Conservation (phyloP, 2,797 vertebrate genomes). For the Notamacropus eugenii region DNA sequence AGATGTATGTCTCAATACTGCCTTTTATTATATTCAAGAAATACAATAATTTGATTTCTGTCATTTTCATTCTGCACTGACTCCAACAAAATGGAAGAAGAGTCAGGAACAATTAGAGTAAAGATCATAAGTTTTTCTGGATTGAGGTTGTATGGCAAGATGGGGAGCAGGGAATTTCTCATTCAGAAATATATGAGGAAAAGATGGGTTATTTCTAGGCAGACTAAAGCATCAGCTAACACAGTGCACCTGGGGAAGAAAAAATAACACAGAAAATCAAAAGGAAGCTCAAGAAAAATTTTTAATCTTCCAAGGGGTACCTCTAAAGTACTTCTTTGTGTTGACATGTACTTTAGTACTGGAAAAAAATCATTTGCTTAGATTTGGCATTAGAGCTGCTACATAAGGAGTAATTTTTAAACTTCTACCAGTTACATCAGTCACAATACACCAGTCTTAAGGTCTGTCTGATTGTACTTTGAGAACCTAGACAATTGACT, state of each 20-base stretch:
- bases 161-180: background rate
- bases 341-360: background rate
- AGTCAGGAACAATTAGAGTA: conserved; percentile 1
- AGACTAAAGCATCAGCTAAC: background rate
- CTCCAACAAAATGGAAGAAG: conserved; percentile 20
- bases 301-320: background rate
- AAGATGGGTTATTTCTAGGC: conserved; percentile 17
- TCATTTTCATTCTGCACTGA: conserved; percentile 17
- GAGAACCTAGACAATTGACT: conserved; percentile 43
- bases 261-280: background rate
- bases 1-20: background rate
- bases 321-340: background rate
- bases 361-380: conserved; percentile 39
- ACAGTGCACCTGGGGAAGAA: background rate
- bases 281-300: background rate
- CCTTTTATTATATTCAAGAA: conserved; percentile 39
- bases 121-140: conserved; percentile 2
- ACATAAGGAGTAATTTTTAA: conserved; percentile 23
- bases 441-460: background rate
- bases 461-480: conserved; percentile 50
- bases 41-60: background rate
- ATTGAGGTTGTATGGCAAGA: conserved; percentile 27
- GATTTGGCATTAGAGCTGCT: background rate
- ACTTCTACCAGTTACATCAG: conserved; percentile 7
- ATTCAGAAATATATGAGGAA: background rate